Evolutionary conservation across 2,113 vertebrate genomes (phyloP).

Genomic region (Xenus cinereus): DNA sequence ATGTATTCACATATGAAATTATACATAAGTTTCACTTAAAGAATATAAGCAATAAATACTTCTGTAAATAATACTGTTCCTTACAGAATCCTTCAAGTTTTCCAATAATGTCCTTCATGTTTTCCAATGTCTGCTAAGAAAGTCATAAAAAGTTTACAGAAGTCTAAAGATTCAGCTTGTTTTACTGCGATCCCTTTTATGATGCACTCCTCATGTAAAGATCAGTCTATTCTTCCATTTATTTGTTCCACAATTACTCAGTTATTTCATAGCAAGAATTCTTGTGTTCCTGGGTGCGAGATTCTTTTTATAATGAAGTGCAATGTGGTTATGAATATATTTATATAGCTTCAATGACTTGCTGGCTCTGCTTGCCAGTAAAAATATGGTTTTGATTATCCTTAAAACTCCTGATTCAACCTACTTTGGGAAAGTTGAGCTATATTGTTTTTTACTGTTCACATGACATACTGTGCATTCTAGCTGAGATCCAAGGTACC

Average conservation of each 20-base stretch:
- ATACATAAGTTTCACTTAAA: neutral
- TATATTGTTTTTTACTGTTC: conserved; percentile 45
- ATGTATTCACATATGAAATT: neutral
- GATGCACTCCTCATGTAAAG: neutral
- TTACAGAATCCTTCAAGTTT: neutral
- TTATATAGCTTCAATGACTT: conserved; percentile 57
- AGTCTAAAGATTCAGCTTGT: neutral
- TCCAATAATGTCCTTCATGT: neutral
- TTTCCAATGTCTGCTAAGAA: neutral
- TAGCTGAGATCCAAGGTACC: conserved; percentile 28
- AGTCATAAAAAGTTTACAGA: neutral
- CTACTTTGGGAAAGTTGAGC: conserved; percentile 54
- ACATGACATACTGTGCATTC: conserved; percentile 32
- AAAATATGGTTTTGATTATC: conserved; percentile 73
- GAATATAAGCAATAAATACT: neutral
- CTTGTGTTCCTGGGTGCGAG: neutral
- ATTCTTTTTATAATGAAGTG: conserved; percentile 50
- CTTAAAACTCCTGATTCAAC: conserved; percentile 65
- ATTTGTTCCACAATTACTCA: neutral
- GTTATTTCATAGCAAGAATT: neutral
- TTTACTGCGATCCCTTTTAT: neutral
- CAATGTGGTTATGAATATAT: conserved; percentile 22
- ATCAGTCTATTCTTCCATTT: neutral
- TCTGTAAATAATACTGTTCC: neutral
- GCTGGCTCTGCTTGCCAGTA: conserved; percentile 58